Evolutionary conservation across 2,113 vertebrate genomes (phyloP), one percentile per base, ranked within the genome.

Genomic region (Fukomys damarensis): DNA sequence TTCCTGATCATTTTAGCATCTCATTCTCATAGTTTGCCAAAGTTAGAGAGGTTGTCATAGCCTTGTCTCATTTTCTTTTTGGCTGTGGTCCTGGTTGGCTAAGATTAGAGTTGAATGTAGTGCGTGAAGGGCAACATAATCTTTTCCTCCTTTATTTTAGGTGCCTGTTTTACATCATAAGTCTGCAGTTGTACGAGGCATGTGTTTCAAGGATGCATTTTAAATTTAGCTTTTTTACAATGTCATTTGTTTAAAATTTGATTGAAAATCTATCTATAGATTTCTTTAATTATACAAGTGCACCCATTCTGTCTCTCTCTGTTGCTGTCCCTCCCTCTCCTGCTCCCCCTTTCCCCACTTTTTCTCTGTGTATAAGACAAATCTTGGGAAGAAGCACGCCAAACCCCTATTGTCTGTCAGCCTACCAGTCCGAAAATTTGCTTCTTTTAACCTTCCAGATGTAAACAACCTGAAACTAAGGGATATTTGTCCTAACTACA

Each of bases 111-210:
- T 82, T 79, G 16, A 95, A 46, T 66, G 46, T 70, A 26, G 9
- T 41, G 54, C 58, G 5, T 54, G 83, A 56, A 41, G 35, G 10
- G 12, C 28, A 82, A 70, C 30, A 61, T 13, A 95, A 30, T 59
- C 16, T 56, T 91, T 80, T 86, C 30, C n/a, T 63, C 12, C 30
- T 81, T 92, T 83, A 54, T 79, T 92, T 89, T 93, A 41, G 56
- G 13, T 90, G 19, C 10, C 7, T 82, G 6, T 86, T 89, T 70
- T 52, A 74, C 14, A 38, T 93, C 56, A 59, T 80, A 65, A 85
- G 46, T 46, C 9, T 30, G 22, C 19, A 56, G 14, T 49, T 93
- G 28, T 3, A n/a, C 79, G 28, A 22, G 12, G 16, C 76, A 38
- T 63, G 16, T 89, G 24, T 7, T 41, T 86, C 22, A 63, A 20